phyloP scores from a whole-genome alignment of 1,140 invertebrate species.

The Littorina saxatilis region DNA sequence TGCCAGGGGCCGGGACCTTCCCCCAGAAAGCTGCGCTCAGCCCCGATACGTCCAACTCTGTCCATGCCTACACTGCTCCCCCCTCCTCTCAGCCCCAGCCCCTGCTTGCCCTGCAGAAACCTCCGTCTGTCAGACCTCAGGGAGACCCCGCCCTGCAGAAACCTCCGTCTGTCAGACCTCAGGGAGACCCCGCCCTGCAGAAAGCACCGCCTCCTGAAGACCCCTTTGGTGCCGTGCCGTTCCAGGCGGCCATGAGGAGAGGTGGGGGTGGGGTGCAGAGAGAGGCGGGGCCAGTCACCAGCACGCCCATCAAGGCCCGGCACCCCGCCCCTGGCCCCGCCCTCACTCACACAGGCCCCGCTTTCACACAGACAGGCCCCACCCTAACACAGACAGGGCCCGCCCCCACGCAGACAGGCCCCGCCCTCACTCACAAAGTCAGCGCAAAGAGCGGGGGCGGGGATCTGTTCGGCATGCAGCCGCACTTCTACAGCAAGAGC shows the following conservation, averaged over 20 bases:
- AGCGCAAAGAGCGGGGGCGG: not conserved
- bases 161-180: conserved; percentile 12
- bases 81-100: not conserved
- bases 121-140: conserved; percentile 1
- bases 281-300: not conserved
- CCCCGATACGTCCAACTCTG: conserved; percentile 23
- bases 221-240: conserved; percentile 81
- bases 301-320: conserved; percentile 29
- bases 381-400: not conserved
- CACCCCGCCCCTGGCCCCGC: not conserved
- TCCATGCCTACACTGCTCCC: conserved; percentile 16
- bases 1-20: conserved; percentile 38
- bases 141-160: conserved; percentile 17
- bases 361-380: not conserved
- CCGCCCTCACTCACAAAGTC: not conserved
- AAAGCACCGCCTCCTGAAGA: conserved; percentile 71
- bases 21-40: conserved; percentile 38
- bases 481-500: not conserved
- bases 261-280: conserved; percentile 12
- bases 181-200: conserved; percentile 12
- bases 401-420: not conserved
- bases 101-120: conserved; percentile 19
- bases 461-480: conserved; percentile 9
- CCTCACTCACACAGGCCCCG: not conserved
- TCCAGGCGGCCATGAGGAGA: conserved; percentile 66